phyloP scores from a whole-genome alignment of 2,797 vertebrate genomes.

The Gymnoscopelus braueri region DNA sequence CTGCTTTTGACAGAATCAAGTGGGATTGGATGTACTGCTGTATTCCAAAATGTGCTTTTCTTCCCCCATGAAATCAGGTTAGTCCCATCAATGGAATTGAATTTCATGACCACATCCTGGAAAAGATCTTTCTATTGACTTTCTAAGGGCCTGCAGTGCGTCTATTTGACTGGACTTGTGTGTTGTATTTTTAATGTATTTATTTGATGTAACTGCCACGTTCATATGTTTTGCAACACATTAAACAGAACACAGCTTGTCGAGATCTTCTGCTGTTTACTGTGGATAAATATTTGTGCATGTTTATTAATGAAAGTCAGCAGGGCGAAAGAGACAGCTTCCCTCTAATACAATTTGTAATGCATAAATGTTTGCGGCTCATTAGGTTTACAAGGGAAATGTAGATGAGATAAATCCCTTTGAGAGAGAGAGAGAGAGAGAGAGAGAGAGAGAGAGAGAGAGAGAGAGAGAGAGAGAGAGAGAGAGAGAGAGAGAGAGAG shows the following conservation, averaged over 20 bases:
- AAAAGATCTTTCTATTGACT: constrained; percentile 62
- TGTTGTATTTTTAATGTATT: neutral
- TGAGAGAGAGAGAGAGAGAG: constrained; percentile 19
- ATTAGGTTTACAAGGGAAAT: constrained; percentile 38
- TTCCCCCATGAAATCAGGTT: constrained; percentile 62
- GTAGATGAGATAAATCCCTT: constrained; percentile 45
- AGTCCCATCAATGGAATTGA: constrained; percentile 65
- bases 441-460: constrained; percentile 22
- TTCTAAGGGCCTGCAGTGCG: constrained; percentile 38
- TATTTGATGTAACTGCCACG: constrained; percentile 17
- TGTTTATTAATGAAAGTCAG: constrained; percentile 3
- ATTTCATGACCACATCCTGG: constrained; percentile 49
- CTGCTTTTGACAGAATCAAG: constrained; percentile 66
- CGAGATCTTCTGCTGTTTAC: constrained; percentile 1
- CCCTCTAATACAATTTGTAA: constrained; percentile 41
- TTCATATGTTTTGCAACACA: constrained; percentile 5
- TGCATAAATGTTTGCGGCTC: constrained; percentile 31
- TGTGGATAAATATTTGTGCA: constrained; percentile 17
- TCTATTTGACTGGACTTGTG: constrained; percentile 43
- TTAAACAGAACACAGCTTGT: neutral
- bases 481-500: constrained; percentile 17
- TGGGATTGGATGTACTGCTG: constrained; percentile 60
- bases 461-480: constrained; percentile 23
- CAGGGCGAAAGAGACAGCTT: constrained; percentile 3
- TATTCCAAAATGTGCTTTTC: constrained; percentile 64